Percentiles rank a stretch among this genome's conserved stretches.
Conservation (phyloP, 2,888 invertebrate genomes). For the Vesta saturnalis region DNA sequence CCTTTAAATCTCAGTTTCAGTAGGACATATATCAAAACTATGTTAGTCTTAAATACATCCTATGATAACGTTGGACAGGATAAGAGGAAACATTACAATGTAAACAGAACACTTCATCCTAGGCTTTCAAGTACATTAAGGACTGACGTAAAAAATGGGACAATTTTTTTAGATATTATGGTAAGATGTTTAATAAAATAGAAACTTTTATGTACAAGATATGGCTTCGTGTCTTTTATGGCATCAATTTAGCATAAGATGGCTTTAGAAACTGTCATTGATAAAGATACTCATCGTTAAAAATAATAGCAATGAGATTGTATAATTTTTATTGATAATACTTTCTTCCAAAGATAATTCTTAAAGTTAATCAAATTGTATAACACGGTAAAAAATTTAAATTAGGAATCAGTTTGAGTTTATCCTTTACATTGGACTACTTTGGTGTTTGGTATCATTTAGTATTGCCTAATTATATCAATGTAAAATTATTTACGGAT, state of each 20-base stretch:
- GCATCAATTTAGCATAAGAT: background rate
- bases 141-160: conserved; percentile 21
- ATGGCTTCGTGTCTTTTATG: conserved; percentile 2
- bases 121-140: conserved; percentile 22
- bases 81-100: conserved; percentile 24
- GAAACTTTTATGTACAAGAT: conserved; percentile 4
- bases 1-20: background rate
- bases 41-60: conserved; percentile 4
- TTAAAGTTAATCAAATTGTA: too few species aligned
- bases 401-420: too few species aligned
- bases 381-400: too few species aligned
- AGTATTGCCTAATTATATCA: too few species aligned
- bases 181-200: conserved; percentile 13
- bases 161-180: conserved; percentile 16
- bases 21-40: conserved; percentile 6
- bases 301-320: too few species aligned
- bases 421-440: too few species aligned
- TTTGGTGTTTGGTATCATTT: too few species aligned
- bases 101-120: conserved; percentile 20
- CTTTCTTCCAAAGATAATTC: too few species aligned
- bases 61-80: conserved; percentile 15
- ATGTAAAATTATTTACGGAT: too few species aligned
- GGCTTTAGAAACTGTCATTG: background rate
- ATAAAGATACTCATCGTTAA: background rate
- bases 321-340: too few species aligned